Base-by-base conservation (phyloP, 1,140 invertebrate species). In the Leptinotarsa undecemlineata region DNA sequence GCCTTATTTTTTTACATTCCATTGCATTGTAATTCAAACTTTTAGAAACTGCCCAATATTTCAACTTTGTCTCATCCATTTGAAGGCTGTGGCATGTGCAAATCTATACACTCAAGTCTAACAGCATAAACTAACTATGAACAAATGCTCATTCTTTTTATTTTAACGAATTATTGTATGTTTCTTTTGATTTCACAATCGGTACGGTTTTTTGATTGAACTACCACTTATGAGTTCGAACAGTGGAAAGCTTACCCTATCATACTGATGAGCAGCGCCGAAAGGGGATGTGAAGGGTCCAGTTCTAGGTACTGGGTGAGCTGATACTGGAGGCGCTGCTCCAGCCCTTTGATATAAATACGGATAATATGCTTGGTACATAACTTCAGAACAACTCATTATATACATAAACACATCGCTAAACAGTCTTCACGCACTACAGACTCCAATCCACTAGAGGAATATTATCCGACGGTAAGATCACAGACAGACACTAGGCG, bases 361-460 rank as follows among this genome's bases (percentile, higher is more conserved):
- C 51, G 87, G 87, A 82, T 88, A 88, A 83, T 88, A 88, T 72
- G 87, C 87, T 81, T 88, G 88, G 84, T 88, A 88, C 84, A 88
- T 87, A 81, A 88, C 88, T 85, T 88, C 87, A 81, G 87, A 86
- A 85, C 88, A 88, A 84, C 87, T 88, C 88, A 88, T 88, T 80
- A 80, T 82, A 80, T 81, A 81, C 79, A 82, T 80, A 81, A 77
- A 80, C 79, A 79, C 81, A 82, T 82, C 71, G 73, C 75, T 79
- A 77, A 76, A 57, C 67, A 67, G 71, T 63, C 73, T 62, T 21
- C 73, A 51, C 73, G 76, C 71, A 73, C 68, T 62, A 19, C 67
- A 61, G 62, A 61, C n/a, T 47, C 48, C 19, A 72, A 69, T 73
- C 47, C 64, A 69, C 63, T 73, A 19, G 47, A 6, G 8, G 72